A percentile compares a stretch with the other conserved stretches of the same genome.
Conservation (phyloP, 2,797 vertebrate species). For the Lepilemur ruficaudatus region DNA sequence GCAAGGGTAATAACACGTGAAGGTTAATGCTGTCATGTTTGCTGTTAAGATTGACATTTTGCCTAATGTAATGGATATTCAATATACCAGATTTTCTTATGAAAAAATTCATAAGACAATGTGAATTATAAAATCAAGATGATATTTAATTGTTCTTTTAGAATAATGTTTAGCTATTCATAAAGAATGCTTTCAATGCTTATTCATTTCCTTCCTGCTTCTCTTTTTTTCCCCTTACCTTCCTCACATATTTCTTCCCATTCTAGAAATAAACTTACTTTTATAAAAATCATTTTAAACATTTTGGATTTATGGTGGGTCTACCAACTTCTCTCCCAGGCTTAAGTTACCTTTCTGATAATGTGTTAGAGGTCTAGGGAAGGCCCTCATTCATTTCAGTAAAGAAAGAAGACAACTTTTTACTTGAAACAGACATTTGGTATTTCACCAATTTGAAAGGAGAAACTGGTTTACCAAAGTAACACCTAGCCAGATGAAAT, state of each 20-base stretch:
- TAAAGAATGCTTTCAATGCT: background rate
- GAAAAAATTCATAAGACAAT: background rate
- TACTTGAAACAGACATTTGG: background rate
- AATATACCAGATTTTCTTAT: background rate
- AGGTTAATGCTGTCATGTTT: background rate
- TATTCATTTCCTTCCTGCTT: background rate
- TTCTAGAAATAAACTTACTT: background rate
- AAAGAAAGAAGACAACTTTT: background rate
- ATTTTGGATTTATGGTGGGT: background rate
- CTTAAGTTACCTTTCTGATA: background rate
- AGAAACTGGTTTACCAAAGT: background rate
- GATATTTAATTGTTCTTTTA: background rate
- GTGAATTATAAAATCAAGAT: background rate
- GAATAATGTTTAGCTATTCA: background rate
- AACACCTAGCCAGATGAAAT: background rate
- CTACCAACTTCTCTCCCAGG: background rate
- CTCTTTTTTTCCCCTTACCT: background rate
- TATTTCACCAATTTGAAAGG: background rate
- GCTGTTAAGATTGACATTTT: background rate
- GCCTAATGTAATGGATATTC: background rate
- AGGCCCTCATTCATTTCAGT: background rate
- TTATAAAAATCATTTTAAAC: constrained; percentile 6
- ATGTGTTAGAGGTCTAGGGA: background rate
- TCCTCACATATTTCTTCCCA: background rate
- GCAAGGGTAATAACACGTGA: background rate